Base-by-base conservation (phyloP, 2,888 invertebrate species). In the Epinotia nisella region DNA sequence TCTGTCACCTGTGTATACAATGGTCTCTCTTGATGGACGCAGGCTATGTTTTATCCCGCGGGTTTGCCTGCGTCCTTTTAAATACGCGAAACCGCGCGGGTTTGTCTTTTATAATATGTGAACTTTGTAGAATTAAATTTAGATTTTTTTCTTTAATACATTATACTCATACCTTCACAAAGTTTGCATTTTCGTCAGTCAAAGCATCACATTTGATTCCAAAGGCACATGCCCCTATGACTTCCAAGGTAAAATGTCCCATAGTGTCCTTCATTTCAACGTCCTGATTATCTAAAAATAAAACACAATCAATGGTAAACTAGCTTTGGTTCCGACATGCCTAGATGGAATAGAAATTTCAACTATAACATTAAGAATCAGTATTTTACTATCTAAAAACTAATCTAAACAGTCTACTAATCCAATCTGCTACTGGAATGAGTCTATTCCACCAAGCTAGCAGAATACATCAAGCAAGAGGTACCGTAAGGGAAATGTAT, bases 161-260 rank as follows among this genome's bases (percentile, higher is more conserved):
- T 13, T 13, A 41, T 39, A 3, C 15, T 19, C 71, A 78, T 83
- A 94, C 94, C 87, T 92, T 90, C 9, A 93, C 83, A 81, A 94
- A 94, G 77, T 94, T 88, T 1, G 94, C 89, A 77, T 94, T 90
- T 76, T 89, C 89, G 76, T 91, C 89, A 62, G 85, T 89, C n/a
- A 94, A 81, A 9, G 94, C 92, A 76, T 94, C 91, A 75, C 92
- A 91, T 79, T 94, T 92, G 15, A 95, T 92, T 1, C 94, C 95
- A 86, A 94, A 95, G 19, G 94, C 94, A 83, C 94, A 94, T 19
- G 92, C 91, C n/a, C 94, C 94, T 70, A 94, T 94, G 1, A 94
- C 93, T 83, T 94, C 94, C 68, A 95, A 78, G 1, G 94, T 94
- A 71, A 91, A 94, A 78, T 94, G 92, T 0, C 94, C 94, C 82